Evolutionary conservation across 2,797 vertebrate species (phyloP).

Genomic region (Eurystomus glaucurus): DNA sequence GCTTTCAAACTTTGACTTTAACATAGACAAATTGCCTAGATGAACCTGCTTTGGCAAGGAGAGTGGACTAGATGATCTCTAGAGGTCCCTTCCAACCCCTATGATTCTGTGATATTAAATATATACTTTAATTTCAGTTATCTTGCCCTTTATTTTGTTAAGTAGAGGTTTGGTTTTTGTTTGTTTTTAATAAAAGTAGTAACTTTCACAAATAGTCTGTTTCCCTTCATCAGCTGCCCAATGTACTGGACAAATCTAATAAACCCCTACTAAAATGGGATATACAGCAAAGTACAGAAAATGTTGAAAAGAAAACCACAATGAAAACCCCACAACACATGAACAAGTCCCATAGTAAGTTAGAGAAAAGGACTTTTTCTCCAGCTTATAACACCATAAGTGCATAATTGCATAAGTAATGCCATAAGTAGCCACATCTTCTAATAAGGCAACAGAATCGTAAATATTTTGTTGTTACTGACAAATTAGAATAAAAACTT

Average conservation of each 20-base stretch:
- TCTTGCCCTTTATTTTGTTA: neutral
- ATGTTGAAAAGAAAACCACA: neutral
- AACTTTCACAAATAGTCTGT: neutral
- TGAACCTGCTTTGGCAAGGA: no score
- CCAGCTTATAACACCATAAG: neutral
- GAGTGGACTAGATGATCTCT: no score
- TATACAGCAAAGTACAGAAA: neutral
- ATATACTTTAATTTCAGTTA: neutral
- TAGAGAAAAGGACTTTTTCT: neutral
- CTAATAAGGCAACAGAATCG: neutral
- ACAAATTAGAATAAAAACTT: neutral
- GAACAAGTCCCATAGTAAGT: neutral
- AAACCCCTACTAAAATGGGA: neutral
- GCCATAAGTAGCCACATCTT: neutral
- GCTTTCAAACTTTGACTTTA: neutral
- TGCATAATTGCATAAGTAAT: neutral
- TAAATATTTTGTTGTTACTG: conserved; percentile 8
- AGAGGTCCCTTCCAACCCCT: no score
- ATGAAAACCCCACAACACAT: neutral
- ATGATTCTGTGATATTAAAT: no score
- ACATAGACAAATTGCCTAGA: neutral
- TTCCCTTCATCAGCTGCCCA: neutral
- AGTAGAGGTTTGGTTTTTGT: neutral
- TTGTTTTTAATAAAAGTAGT: neutral
- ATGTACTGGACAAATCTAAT: neutral